Evolutionary conservation across 2,888 invertebrate genomes (phyloP).

Genomic region (Leucophenga maculata): DNA sequence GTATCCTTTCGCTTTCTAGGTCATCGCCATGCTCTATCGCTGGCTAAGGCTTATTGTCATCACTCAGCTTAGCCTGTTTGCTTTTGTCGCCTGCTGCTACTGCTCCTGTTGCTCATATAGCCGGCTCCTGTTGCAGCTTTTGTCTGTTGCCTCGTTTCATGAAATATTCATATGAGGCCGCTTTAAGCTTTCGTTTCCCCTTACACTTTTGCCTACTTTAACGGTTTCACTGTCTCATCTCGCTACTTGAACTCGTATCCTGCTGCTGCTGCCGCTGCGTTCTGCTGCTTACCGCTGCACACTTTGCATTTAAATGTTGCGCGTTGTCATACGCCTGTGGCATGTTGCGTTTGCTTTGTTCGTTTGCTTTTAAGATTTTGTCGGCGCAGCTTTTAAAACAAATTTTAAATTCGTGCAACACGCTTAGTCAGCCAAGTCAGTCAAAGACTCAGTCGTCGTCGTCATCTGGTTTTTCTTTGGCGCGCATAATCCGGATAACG

Average conservation of each 20-base stretch:
- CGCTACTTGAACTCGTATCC: background rate
- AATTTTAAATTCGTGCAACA: background rate
- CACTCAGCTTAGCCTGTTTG: constrained; percentile 40
- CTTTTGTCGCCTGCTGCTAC: background rate
- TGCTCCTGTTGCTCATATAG: background rate
- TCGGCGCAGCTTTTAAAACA: background rate
- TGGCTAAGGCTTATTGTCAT: constrained; percentile 53
- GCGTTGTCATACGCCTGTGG: constrained; percentile 2
- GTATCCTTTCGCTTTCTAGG: background rate
- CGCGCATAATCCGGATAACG: constrained; percentile 60
- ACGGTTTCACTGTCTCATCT: background rate
- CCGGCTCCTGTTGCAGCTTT: background rate
- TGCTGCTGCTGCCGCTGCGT: background rate
- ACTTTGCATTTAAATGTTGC: constrained; percentile 31
- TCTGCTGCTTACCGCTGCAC: constrained; percentile 7
- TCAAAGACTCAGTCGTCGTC: background rate
- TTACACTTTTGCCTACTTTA: background rate
- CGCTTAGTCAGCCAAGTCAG: too few species aligned
- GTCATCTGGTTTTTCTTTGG: background rate
- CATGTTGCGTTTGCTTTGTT: constrained; percentile 3
- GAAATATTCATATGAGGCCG: constrained; percentile 53
- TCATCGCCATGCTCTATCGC: background rate
- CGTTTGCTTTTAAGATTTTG: background rate
- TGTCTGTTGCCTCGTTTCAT: constrained; percentile 41
- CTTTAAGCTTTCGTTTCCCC: background rate